phyloP scores from a whole-genome alignment of 2,797 vertebrate species.

The Lophotriccus pileatus region DNA sequence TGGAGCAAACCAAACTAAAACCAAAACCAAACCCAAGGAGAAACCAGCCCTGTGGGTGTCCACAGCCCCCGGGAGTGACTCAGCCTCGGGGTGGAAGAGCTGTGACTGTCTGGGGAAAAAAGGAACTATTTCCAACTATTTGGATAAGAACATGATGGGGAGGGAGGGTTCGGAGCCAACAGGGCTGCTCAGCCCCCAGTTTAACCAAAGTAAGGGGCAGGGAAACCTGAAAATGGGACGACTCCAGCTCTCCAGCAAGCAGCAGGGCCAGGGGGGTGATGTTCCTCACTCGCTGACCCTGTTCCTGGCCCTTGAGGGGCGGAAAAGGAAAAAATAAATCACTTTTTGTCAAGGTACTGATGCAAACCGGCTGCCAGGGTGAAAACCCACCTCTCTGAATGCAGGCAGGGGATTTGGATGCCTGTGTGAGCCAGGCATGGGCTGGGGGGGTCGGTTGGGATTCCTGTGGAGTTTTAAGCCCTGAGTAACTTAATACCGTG shows the following conservation, averaged over 20 bases:
- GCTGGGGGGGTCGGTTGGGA: not conserved
- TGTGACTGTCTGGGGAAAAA: not conserved
- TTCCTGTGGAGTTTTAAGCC: not conserved
- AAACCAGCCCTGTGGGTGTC: not conserved
- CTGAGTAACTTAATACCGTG: not conserved
- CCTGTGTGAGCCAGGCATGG: not conserved
- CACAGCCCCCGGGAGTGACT: not conserved
- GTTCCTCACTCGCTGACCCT: not conserved
- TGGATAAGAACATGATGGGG: not conserved
- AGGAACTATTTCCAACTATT: not conserved
- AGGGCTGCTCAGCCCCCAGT: not conserved
- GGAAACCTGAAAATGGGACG: not conserved
- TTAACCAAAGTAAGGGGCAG: not conserved
- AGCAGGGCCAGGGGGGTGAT: not conserved
- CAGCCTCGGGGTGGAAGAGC: not conserved
- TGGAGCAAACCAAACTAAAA: not conserved
- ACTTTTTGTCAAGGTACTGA: not conserved
- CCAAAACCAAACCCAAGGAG: not conserved
- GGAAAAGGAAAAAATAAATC: not conserved
- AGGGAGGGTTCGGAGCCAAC: not conserved
- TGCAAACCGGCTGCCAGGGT: slow-evolving; percentile 1
- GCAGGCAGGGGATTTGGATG: not conserved
- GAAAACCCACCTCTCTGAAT: not conserved
- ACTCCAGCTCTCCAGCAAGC: not conserved
- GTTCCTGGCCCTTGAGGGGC: not conserved